These are phyloP conservation scores for Drosophila austrosaltans DNA, from an alignment of 2,888 invertebrate species.

Conservation along the genomic window DNA sequence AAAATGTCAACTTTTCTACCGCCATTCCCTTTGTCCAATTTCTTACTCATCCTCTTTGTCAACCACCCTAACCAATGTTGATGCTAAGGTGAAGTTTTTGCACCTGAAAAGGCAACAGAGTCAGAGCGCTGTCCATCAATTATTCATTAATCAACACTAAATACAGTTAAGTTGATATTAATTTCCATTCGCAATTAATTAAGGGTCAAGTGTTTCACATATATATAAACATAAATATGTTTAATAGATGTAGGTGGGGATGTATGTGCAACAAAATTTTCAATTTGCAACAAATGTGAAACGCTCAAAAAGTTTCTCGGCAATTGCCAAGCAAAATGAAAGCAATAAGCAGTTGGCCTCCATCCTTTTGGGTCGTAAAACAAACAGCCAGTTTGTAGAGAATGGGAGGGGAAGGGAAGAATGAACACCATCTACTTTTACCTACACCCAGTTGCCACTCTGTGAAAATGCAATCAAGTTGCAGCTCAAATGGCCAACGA, in stretches of 20 bases:
- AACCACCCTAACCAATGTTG: slow-evolving; percentile 22
- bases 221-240: slow-evolving; percentile 39
- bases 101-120: slow-evolving; percentile 31
- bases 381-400: slow-evolving; percentile 49
- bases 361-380: slow-evolving; percentile 60
- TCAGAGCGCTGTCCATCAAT: slow-evolving; percentile 56
- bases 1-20: slow-evolving; percentile 66
- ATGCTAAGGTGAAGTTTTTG: slow-evolving; percentile 42
- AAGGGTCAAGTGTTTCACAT: slow-evolving; percentile 33
- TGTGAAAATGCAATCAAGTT: slow-evolving; percentile 60
- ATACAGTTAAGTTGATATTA: slow-evolving; percentile 71
- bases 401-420: neutral
- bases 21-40: neutral
- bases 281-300: slow-evolving; percentile 62
- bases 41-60: neutral
- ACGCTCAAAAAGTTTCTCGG: slow-evolving; percentile 52
- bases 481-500: slow-evolving; percentile 47
- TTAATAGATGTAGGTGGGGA: neutral
- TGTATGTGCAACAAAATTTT: slow-evolving; percentile 57
- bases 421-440: slow-evolving; percentile 9
- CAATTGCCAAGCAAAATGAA: slow-evolving; percentile 62
- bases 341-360: slow-evolving; percentile 72
- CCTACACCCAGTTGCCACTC: slow-evolving; percentile 30
- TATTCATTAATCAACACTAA: slow-evolving; percentile 73
- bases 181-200: slow-evolving; percentile 71